Base-by-base conservation (phyloP, 2,888 invertebrate species). In the Autographa gamma region DNA sequence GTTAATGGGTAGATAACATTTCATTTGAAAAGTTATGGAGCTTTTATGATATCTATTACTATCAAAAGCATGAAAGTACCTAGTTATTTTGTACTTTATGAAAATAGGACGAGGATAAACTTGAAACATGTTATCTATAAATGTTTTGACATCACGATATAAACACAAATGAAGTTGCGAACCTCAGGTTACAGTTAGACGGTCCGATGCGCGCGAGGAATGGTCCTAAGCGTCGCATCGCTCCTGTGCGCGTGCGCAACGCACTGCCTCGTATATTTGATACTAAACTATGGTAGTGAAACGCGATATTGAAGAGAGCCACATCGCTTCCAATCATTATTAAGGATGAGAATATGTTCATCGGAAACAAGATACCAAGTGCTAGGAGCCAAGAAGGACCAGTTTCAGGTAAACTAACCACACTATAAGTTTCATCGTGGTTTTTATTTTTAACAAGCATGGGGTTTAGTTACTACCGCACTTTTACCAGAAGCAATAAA, bases 321-420 rank as follows among this genome's bases (percentile, higher is more conserved):
- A 54, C 73, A 56, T 81, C 81, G 63, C 69, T 76, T 83, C 60
- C 54, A 77, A 77, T 80, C 52, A 77, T 66, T 60, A 81, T 83
- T 78, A 66, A 68, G 31, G 31, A 68, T 41, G 54, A 61, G 19
- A 54, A 82, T 69, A 68, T 78, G 76, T 83, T 72, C 72, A 76
- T 77, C 56, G 60, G 69, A 61, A 74, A 80, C 19, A 16, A 54
- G 79, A 79, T 75, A 76, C 63, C 19, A 69, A 16, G 48, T n/a
- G 34, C 43, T 66, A 61, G 19, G 32, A 62, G 56, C 32, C 32
- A 9, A 63, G 62, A 18, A 65, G 59, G 25, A 71, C 52, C 62
- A 58, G 64, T n/a, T 67, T 43, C 38, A 19, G 16, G 41, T 25
- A 31, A 11, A 52, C 60, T n/a, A 58, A 63, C 71, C 66, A 14